A percentile compares a stretch with the other conserved stretches of the same genome.
phyloP scores from a whole-genome alignment of 2,888 invertebrate species.

The Megalurothrips usitatus region DNA sequence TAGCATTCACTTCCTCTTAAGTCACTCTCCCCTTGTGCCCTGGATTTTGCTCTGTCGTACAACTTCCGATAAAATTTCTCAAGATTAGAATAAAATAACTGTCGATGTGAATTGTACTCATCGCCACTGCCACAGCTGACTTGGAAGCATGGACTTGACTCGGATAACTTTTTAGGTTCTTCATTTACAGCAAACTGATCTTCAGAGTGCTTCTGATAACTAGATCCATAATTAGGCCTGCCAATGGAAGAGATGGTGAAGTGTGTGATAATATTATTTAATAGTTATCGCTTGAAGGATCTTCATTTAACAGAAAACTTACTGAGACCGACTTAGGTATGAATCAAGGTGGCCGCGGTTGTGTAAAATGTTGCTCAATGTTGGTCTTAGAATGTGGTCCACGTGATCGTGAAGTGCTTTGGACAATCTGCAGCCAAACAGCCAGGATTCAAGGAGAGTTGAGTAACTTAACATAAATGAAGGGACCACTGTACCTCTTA shows the following conservation, averaged over 20 bases:
- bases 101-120: not conserved
- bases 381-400: not conserved
- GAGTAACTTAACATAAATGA: not conserved
- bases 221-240: not conserved
- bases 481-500: not conserved
- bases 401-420: not conserved
- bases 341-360: not conserved
- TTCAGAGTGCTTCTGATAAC: not conserved
- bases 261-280: too few species aligned
- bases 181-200: not conserved
- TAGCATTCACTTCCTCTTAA: not conserved
- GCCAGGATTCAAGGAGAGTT: not conserved
- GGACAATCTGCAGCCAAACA: not conserved
- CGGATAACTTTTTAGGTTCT: not conserved
- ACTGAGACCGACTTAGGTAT: not conserved
- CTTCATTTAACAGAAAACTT: not conserved
- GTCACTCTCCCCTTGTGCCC: not conserved
- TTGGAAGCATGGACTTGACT: not conserved
- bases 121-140: not conserved
- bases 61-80: not conserved
- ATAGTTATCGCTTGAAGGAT: too few species aligned
- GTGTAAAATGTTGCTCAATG: not conserved
- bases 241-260: not conserved
- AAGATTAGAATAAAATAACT: constrained; percentile 21
- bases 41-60: not conserved